phyloP scores from a whole-genome alignment of 2,797 vertebrate genomes.

The Danio kyathit region DNA sequence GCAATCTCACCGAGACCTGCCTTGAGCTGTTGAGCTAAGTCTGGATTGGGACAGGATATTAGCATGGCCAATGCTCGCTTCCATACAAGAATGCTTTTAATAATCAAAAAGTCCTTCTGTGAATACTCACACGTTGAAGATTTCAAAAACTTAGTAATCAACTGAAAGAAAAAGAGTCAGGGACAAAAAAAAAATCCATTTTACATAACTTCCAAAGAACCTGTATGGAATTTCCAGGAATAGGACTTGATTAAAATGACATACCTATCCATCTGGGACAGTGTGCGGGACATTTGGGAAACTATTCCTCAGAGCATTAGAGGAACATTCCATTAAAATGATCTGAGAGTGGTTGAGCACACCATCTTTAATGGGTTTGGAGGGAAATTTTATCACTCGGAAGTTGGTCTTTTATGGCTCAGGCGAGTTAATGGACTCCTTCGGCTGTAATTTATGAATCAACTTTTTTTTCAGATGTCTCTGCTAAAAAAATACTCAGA shows the following conservation, averaged over 20 bases:
- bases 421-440: slow-evolving; percentile 6
- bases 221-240: slow-evolving; percentile 55
- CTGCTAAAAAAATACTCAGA: not conserved
- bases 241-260: slow-evolving; percentile 57
- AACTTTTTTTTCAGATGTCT: not conserved
- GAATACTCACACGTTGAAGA: not conserved
- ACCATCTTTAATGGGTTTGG: slow-evolving; percentile 7
- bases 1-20: slow-evolving; percentile 60
- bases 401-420: not conserved
- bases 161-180: not conserved
- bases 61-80: slow-evolving; percentile 38
- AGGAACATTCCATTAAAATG: slow-evolving; percentile 25
- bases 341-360: slow-evolving; percentile 19
- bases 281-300: slow-evolving; percentile 4
- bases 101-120: slow-evolving; percentile 19
- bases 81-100: slow-evolving; percentile 46
- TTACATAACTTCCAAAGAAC: slow-evolving; percentile 17
- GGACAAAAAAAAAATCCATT: slow-evolving; percentile 5
- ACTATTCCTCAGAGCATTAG: not conserved
- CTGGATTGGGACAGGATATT: slow-evolving; percentile 53
- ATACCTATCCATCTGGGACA: slow-evolving; percentile 60
- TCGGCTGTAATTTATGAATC: not conserved
- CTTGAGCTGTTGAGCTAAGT: slow-evolving; percentile 57
- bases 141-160: slow-evolving; percentile 28
- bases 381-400: not conserved